Base-by-base conservation (phyloP, 2,113 vertebrate genomes). In the Clupea harengus region DNA sequence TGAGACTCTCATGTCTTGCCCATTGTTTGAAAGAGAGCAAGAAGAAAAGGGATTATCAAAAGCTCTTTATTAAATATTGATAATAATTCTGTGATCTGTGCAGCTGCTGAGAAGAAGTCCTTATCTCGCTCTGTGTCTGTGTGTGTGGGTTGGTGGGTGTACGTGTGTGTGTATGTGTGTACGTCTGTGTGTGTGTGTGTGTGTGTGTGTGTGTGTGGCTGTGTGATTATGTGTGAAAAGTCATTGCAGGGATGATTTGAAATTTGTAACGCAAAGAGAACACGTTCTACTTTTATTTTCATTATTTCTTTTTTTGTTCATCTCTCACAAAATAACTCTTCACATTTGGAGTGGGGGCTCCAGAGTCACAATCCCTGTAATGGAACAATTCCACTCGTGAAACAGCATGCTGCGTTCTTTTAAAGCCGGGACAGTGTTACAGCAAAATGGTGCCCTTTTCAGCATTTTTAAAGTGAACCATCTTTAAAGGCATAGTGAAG, bases 11-110 rank as follows among this genome's bases (percentile, higher is more conserved):
- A 86, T 54, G 52, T 85, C 81, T 57, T 57, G 17, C 10, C 22
- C 81, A 50, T 52, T 85, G 84, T 83, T 72, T 52, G 75, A 87
- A 81, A 83, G 13, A 83, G 83, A 67, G 15, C 60, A 20, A 45
- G 81, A 78, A 81, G 54, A 67, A 67, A 83, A 83, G n/a, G 82
- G 85, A 87, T 89, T 85, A 88, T 85, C 84, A 84, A 87, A 89
- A 88, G 82, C 86, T 82, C 52, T 85, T 88, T 89, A 88, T 88
- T 89, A 89, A 91, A 91, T 89, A 91, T 89, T 88, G 84, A 90
- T 91, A 80, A 85, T 86, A 83, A 87, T 75, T 82, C 85, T 39
- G 84, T 17, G 49, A 88, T 88, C 60, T 44, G 85, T 84, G 45
- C 81, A 17, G 28, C n/a, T 82, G 80, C 47, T 64, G 82, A 84